A percentile compares a stretch with the other conserved stretches of the same genome.
Conservation (phyloP, 2,113 vertebrate species). For the Mirza zaza region DNA sequence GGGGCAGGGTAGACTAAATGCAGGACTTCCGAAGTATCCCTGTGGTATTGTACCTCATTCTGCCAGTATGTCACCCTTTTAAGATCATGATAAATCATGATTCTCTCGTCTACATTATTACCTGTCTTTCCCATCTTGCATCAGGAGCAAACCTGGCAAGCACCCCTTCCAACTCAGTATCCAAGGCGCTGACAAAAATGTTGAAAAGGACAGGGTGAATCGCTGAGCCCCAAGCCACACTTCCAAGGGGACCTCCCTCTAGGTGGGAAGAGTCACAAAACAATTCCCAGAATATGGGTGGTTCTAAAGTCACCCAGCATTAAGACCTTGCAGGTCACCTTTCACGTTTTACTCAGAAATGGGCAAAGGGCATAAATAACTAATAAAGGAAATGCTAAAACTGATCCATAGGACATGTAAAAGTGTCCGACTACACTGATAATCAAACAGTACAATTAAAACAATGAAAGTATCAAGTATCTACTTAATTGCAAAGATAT, state of each 20-base stretch:
- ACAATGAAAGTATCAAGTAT: not conserved
- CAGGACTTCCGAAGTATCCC: not conserved
- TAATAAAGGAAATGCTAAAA: not conserved
- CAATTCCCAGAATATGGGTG: not conserved
- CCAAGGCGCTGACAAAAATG: not conserved
- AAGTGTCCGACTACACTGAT: not conserved
- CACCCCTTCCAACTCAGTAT: not conserved
- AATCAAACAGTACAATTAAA: not conserved
- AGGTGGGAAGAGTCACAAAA: not conserved
- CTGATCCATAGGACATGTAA: not conserved
- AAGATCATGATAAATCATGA: not conserved
- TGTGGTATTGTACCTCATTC: not conserved
- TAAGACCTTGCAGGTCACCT: not conserved
- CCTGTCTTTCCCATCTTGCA: not conserved
- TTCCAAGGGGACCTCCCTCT: not conserved
- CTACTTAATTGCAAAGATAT: not conserved
- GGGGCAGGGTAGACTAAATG: accelerated
- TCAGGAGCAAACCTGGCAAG: not conserved
- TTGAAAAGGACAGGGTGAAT: not conserved
- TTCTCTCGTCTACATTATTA: not conserved
- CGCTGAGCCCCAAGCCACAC: not conserved
- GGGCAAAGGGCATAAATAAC: not conserved
- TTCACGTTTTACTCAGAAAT: not conserved
- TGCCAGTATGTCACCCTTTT: not conserved
- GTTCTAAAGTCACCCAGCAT: not conserved